Conservation (phyloP, 1,140 invertebrate genomes). For the Cydia pomonella region DNA sequence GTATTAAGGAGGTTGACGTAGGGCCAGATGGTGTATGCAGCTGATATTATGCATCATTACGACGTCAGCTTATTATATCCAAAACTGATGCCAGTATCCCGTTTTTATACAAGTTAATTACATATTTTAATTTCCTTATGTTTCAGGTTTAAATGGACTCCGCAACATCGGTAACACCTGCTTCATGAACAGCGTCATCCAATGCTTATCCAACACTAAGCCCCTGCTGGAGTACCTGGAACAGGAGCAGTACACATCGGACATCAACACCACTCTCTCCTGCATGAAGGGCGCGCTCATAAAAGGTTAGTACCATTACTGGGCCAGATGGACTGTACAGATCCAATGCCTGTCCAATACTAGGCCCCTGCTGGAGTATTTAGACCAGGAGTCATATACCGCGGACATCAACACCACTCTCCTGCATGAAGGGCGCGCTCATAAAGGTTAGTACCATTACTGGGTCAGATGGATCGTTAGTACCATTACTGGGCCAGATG, state of each 20-base stretch:
- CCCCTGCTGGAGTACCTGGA: conserved; percentile 89
- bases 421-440: conserved; percentile 90
- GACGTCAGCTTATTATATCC: no score
- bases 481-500: no score
- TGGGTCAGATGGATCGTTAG: no score
- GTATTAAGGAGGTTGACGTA: no score
- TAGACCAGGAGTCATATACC: conserved; percentile 84
- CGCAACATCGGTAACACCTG: conserved; percentile 97
- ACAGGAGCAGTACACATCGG: conserved; percentile 83
- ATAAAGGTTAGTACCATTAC: conserved; percentile 78
- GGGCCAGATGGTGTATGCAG: no score
- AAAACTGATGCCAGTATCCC: no score
- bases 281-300: conserved; percentile 92
- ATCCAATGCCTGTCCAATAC: conserved; percentile 95
- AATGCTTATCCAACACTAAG: conserved; percentile 94
- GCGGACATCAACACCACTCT: conserved; percentile 89
- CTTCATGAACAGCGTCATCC: conserved; percentile 98
- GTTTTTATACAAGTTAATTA: no score
- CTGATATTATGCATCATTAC: no score
- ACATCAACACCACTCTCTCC: conserved; percentile 89
- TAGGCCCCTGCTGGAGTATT: conserved; percentile 88
- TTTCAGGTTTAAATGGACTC: conserved; percentile 90
- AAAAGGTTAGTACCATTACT: conserved; percentile 74
- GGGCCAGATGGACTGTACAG: neutral
- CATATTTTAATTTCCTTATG: neutral